Evolutionary conservation across 2,113 vertebrate species (phyloP).

Genomic region (Pelobates fuscus): DNA sequence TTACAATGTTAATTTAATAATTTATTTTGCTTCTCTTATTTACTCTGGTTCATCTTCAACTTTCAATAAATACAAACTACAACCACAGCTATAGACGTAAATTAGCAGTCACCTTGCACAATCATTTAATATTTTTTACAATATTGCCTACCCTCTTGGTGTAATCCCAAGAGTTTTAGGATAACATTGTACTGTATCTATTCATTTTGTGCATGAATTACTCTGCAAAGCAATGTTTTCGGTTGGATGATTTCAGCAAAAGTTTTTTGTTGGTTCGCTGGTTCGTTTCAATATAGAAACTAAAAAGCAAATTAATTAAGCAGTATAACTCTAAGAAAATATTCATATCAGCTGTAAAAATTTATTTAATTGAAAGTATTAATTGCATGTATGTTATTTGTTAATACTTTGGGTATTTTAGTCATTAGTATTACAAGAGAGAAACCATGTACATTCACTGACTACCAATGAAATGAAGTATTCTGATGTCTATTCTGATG

Average conservation of each 20-base stretch:
- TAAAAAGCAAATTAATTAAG: constrained; percentile 40
- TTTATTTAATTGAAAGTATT: constrained; percentile 42
- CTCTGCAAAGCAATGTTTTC: constrained; percentile 33
- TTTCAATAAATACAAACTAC: background rate
- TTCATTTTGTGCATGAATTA: constrained; percentile 50
- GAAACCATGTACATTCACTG: constrained; percentile 7
- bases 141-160: constrained; percentile 28
- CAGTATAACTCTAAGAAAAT: constrained; percentile 19
- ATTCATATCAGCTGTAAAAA: constrained; percentile 16
- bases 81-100: constrained; percentile 24
- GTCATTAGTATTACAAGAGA: constrained; percentile 19
- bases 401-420: constrained; percentile 1
- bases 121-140: constrained; percentile 39
- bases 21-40: constrained; percentile 22
- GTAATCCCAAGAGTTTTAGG: constrained; percentile 34
- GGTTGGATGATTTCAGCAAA: constrained; percentile 34
- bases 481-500: constrained; percentile 27
- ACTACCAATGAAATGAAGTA: constrained; percentile 28
- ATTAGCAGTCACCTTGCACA: constrained; percentile 37
- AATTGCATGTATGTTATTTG: constrained; percentile 36
- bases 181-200: constrained; percentile 43
- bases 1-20: constrained; percentile 14
- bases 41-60: background rate
- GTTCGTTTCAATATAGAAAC: constrained; percentile 25
- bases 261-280: constrained; percentile 34